Percentiles rank a stretch among this genome's conserved stretches.
phyloP scores from a whole-genome alignment of 2,113 vertebrate genomes.

The Dolichotis patagonum region DNA sequence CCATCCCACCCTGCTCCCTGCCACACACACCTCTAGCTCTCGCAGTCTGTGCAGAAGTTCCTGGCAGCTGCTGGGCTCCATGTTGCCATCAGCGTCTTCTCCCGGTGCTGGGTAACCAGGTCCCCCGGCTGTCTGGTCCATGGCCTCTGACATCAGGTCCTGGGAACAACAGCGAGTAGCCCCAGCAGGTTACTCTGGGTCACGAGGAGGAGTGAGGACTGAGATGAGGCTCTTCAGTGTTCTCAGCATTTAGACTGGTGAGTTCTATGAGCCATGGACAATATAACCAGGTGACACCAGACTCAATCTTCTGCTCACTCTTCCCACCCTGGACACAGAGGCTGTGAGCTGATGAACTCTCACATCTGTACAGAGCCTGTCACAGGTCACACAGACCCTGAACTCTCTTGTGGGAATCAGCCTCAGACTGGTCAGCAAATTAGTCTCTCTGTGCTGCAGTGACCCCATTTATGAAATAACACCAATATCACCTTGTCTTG shows the following conservation, averaged over 20 bases:
- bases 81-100: slow-evolving; percentile 58
- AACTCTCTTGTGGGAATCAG: background rate
- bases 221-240: background rate
- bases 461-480: background rate
- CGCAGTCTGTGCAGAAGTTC: slow-evolving; percentile 89
- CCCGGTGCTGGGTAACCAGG: slow-evolving; percentile 75
- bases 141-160: slow-evolving; percentile 85
- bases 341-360: background rate
- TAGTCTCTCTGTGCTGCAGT: background rate
- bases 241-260: background rate
- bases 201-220: background rate
- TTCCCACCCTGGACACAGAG: background rate
- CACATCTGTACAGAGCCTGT: background rate
- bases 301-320: background rate
- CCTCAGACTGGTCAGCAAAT: background rate
- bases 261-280: background rate
- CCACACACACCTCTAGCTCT: slow-evolving; percentile 86
- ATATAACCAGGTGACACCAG: background rate
- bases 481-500: background rate
- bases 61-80: slow-evolving; percentile 83
- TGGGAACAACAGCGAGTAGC: background rate
- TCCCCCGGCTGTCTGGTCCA: slow-evolving; percentile 76
- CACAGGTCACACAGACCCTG: background rate
- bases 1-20: fast-evolving
- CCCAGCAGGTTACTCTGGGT: slow-evolving; percentile 25